Evolutionary conservation across 2,797 vertebrate genomes (phyloP), one percentile per base, ranked within the genome.

Genomic region (Sebastes dallii): DNA sequence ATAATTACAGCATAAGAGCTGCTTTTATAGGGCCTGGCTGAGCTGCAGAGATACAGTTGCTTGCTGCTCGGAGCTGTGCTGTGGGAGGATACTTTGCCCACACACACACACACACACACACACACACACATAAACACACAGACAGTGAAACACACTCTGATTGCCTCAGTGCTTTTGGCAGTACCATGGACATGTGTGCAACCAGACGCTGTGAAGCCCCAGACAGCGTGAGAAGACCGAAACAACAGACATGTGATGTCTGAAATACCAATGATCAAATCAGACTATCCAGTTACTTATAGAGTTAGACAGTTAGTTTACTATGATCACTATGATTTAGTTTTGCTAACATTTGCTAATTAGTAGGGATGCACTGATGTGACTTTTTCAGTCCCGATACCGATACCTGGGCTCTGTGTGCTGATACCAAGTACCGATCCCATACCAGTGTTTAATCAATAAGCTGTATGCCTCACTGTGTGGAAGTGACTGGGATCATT

Each of bases 1-100:
- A 76, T 95, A 94, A 95, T 95, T 95, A 94, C 76, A 89, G 87
- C 62, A 84, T 52, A 76, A 84, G 83, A 61, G 65, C 75, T 79
- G 84, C 72, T 82, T 94, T 95, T 92, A 92, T 89, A 36, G 72
- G 74, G 82, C 75, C 77, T 77, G 75, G 81, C 82, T 85, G 86
- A 77, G 78, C 76, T 50, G 74, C 82, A 69, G 81, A 83, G 62
- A 50, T 25, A 64, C n/a, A 46, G 68, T 29, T 54, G 60, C 64
- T 54, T 66, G 58, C 59, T 71, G 61, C 72, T 72, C 70, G 36
- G 69, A 81, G 60, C 69, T 42, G 60, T 25, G 56, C 62, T 80
- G 80, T 42, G 76, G 78, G 75, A 78, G 71, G 83, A 88, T 84
- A 87, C 69, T 55, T 52, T 67, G 30, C 72, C 62, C 55, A 72